A percentile compares a stretch with the other conserved stretches of the same genome.
phyloP scores from a whole-genome alignment of 1,140 invertebrate genomes.

The Heliconius hermathena region DNA sequence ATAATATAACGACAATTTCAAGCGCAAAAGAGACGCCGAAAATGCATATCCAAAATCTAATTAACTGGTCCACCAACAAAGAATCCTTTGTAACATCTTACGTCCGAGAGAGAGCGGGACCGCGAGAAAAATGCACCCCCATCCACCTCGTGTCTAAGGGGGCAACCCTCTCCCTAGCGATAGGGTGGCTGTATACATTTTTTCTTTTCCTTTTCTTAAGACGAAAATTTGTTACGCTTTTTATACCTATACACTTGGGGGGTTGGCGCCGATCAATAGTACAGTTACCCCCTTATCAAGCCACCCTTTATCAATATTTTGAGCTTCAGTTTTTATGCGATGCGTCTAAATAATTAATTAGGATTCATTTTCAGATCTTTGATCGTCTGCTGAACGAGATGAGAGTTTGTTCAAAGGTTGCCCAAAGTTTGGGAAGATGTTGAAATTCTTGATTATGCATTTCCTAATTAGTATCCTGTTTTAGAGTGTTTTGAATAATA shows the following conservation, averaged over 20 bases:
- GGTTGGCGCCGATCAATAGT: conserved; percentile 68
- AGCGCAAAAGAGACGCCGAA: conserved; percentile 43
- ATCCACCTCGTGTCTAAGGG: conserved; percentile 40
- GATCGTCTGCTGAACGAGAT: neutral
- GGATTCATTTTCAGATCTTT: conserved; percentile 28
- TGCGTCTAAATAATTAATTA: conserved; percentile 70
- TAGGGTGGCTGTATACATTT: conserved; percentile 79
- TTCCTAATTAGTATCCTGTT: neutral
- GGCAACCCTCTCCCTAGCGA: conserved; percentile 45
- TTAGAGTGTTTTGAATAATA: neutral
- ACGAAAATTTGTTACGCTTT: conserved; percentile 82
- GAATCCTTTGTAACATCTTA: conserved; percentile 78
- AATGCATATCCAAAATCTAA: conserved; percentile 74
- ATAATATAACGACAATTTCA: conserved; percentile 14
- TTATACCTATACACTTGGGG: conserved; percentile 76
- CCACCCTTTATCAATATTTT: conserved; percentile 80
- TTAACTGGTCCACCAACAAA: conserved; percentile 73
- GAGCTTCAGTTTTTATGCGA: conserved; percentile 72
- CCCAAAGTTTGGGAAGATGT: neutral
- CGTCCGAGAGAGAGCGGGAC: conserved; percentile 61
- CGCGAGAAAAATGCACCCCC: conserved; percentile 69
- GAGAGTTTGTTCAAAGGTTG: conserved; percentile 2
- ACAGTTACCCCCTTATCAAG: conserved; percentile 58
- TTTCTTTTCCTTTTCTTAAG: conserved; percentile 82
- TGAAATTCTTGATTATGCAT: conserved; percentile 3